Conservation (phyloP, 2,888 invertebrate genomes). For the Thecocarcelia acutangulata region DNA sequence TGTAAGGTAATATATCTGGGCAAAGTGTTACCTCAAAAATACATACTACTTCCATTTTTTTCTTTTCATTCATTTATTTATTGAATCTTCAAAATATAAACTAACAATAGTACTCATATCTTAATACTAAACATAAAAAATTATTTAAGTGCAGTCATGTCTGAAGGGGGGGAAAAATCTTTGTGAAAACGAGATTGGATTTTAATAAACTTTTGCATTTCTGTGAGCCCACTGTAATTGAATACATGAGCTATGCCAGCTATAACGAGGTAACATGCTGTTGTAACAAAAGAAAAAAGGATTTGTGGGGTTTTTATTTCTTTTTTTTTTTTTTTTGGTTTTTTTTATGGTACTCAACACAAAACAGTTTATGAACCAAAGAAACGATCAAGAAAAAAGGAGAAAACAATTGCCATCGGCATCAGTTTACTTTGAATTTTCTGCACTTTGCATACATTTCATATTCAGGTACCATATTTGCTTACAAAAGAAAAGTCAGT, state of each 20-base stretch:
- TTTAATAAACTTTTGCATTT: not conserved
- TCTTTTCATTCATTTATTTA: too few relatives aligned
- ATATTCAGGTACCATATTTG: constrained; percentile 4
- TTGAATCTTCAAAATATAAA: too few relatives aligned
- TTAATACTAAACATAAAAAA: too few relatives aligned
- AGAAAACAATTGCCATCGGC: constrained; percentile 57
- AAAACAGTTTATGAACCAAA: constrained; percentile 59
- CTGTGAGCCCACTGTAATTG: constrained; percentile 30
- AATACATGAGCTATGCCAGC: constrained; percentile 17
- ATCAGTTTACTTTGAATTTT: constrained; percentile 46
- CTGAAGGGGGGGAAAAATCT: too few relatives aligned
- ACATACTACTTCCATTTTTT: too few relatives aligned
- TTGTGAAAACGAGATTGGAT: too few relatives aligned
- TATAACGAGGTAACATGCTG: constrained; percentile 54
- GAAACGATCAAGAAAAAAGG: not conserved
- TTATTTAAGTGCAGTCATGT: too few relatives aligned
- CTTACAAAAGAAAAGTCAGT: too few relatives aligned
- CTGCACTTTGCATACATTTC: not conserved
- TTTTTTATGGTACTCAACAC: not conserved
- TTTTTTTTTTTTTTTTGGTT: not conserved
- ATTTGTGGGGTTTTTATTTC: not conserved
- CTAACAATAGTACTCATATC: too few relatives aligned
- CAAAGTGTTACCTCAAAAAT: not conserved
- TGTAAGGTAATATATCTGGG: too few relatives aligned
- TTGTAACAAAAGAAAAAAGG: constrained; percentile 36